These are phyloP conservation scores for Elephantulus edwardii DNA, from an alignment of 2,113 vertebrate species.

Conservation along the genomic window DNA sequence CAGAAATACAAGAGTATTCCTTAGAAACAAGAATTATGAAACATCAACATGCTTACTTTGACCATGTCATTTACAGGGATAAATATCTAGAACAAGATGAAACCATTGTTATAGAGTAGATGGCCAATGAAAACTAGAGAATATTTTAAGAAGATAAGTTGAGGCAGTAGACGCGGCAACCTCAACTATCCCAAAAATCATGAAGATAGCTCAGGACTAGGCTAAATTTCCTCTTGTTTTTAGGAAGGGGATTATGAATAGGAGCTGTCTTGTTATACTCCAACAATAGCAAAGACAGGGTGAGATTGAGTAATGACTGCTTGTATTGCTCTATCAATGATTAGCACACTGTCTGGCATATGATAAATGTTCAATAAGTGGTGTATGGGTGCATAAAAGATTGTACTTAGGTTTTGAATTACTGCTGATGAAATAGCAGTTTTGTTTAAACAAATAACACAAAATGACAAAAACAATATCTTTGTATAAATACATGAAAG, in stretches of 20 bases:
- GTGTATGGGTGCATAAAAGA: background rate
- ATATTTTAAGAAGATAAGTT: background rate
- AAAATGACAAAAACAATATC: slow-evolving; percentile 7
- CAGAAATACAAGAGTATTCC: background rate
- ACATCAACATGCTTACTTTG: background rate
- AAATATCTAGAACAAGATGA: background rate
- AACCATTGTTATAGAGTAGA: background rate
- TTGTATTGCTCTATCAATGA: background rate
- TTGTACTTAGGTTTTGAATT: background rate
- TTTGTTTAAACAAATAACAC: background rate
- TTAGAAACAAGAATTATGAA: background rate
- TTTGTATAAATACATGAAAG: slow-evolving; percentile 32
- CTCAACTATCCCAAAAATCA: background rate
- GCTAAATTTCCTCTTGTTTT: background rate
- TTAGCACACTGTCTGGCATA: background rate
- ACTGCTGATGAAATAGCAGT: slow-evolving; percentile 6
- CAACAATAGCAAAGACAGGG: background rate
- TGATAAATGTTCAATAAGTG: background rate
- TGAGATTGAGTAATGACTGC: background rate
- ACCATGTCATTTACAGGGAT: background rate
- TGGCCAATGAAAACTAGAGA: background rate
- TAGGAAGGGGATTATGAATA: background rate
- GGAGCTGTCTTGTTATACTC: background rate
- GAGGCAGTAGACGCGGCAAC: background rate
- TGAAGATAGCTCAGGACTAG: background rate